phyloP scores from a whole-genome alignment of 2,888 invertebrate species.

The Agapostemon virescens region DNA sequence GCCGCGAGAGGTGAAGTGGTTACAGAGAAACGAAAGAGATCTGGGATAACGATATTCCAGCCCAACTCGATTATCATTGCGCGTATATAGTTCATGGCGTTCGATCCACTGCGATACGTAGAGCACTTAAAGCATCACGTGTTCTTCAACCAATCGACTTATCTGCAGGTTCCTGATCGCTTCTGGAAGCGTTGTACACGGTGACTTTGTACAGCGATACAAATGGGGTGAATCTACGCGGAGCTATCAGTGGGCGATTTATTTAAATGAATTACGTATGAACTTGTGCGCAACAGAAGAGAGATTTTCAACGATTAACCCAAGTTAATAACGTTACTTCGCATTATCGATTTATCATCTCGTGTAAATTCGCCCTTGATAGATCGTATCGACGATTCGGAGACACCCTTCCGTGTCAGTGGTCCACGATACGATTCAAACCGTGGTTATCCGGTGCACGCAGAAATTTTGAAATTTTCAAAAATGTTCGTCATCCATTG shows the following conservation, averaged over 20 bases:
- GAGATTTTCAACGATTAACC: neutral
- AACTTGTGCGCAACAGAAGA: neutral
- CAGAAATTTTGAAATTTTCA: neutral
- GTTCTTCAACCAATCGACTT: slow-evolving; percentile 8
- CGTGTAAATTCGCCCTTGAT: neutral
- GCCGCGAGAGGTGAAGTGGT: neutral
- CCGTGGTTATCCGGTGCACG: neutral
- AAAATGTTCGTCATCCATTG: slow-evolving; percentile 7
- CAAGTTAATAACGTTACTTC: neutral
- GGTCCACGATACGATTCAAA: neutral
- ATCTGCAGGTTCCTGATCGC: neutral
- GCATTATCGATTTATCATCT: neutral
- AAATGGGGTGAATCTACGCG: neutral
- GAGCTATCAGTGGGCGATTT: neutral
- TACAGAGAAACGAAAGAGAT: slow-evolving; percentile 15
- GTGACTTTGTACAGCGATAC: neutral
- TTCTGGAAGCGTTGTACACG: neutral
- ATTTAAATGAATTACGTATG: neutral
- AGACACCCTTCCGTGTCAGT: neutral
- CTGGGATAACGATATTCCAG: slow-evolving; percentile 23
- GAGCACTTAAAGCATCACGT: slow-evolving; percentile 35
- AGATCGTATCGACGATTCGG: neutral
- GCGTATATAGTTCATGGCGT: slow-evolving; percentile 17
- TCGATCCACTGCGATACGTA: slow-evolving; percentile 18
- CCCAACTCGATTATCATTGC: slow-evolving; percentile 29